Percentiles rank a stretch among this genome's conserved stretches.
These are phyloP conservation scores for Shargacucullia verbasci DNA, from an alignment of 2,888 invertebrate genomes.

Conservation along the genomic window DNA sequence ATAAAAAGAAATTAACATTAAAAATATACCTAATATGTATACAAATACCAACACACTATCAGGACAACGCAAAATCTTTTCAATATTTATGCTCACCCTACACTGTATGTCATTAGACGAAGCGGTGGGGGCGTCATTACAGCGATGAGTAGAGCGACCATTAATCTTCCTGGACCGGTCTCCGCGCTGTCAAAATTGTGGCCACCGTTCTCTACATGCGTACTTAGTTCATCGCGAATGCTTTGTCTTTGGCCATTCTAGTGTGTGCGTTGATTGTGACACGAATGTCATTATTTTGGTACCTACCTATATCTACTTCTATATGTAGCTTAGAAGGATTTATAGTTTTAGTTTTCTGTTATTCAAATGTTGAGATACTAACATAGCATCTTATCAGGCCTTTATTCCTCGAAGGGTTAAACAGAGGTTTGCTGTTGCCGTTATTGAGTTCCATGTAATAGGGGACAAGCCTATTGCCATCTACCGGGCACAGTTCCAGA, in stretches of 20 bases:
- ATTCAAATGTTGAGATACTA: no score
- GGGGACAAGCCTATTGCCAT: no score
- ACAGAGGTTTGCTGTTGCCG: no score
- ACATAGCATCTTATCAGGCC: no score
- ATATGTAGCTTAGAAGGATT: background rate
- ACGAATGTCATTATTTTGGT: conserved; percentile 27
- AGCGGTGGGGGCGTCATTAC: conserved; percentile 86
- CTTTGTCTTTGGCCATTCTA: conserved; percentile 64
- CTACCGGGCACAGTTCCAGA: no score
- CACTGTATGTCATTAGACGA: conserved; percentile 85
- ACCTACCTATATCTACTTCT: no score
- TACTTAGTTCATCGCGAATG: conserved; percentile 53
- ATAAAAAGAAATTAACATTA: background rate
- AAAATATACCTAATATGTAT: no score
- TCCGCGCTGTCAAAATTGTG: conserved; percentile 87
- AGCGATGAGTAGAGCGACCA: conserved; percentile 86
- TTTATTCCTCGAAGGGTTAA: no score
- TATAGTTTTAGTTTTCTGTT: conserved; percentile 1
- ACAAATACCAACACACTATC: background rate
- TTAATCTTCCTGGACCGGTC: conserved; percentile 87
- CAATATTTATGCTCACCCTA: conserved; percentile 68
- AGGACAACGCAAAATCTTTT: conserved; percentile 6
- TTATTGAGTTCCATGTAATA: no score
- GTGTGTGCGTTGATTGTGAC: conserved; percentile 47
- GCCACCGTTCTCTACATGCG: conserved; percentile 71